A percentile compares a stretch with the other conserved stretches of the same genome.
Conservation (phyloP, 1,140 invertebrate species). For the Popillia japonica region DNA sequence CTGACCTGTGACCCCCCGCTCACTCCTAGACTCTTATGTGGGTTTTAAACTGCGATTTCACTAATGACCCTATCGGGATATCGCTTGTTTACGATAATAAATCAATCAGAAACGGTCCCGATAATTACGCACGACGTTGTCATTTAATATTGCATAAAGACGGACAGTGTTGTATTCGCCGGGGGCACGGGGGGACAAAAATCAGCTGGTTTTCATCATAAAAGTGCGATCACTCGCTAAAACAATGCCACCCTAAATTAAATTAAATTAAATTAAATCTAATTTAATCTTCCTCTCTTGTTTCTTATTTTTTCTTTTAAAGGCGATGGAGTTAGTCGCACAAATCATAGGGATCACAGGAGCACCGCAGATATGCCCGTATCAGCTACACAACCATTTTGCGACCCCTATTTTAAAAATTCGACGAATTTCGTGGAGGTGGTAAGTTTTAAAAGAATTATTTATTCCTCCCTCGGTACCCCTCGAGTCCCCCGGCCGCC, state of each 20-base stretch:
- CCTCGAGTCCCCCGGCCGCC: no score
- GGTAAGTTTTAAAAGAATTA: no score
- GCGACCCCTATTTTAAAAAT: slow-evolving; percentile 43
- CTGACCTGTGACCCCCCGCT: slow-evolving; percentile 27
- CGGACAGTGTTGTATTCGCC: neutral
- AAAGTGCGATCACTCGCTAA: no score
- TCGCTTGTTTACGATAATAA: slow-evolving; percentile 43
- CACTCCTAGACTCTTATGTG: slow-evolving; percentile 1
- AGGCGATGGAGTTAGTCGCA: slow-evolving; percentile 49
- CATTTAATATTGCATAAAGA: slow-evolving; percentile 12
- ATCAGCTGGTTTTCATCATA: no score
- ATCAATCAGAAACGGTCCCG: slow-evolving; percentile 35
- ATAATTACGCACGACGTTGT: slow-evolving; percentile 18
- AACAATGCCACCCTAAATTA: no score
- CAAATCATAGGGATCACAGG: slow-evolving; percentile 42
- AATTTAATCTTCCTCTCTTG: neutral
- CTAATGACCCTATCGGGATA: slow-evolving; percentile 41
- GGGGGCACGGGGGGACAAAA: neutral
- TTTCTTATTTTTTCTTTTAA: slow-evolving; percentile 7
- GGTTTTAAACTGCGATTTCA: slow-evolving; percentile 39
- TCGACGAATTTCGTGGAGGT: slow-evolving; percentile 47
- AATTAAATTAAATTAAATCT: no score
- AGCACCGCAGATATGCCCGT: slow-evolving; percentile 43
- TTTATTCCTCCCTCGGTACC: no score
- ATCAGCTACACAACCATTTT: slow-evolving; percentile 37